Base-by-base conservation (phyloP, 1,140 invertebrate species). In the Drosophila navojoa region DNA sequence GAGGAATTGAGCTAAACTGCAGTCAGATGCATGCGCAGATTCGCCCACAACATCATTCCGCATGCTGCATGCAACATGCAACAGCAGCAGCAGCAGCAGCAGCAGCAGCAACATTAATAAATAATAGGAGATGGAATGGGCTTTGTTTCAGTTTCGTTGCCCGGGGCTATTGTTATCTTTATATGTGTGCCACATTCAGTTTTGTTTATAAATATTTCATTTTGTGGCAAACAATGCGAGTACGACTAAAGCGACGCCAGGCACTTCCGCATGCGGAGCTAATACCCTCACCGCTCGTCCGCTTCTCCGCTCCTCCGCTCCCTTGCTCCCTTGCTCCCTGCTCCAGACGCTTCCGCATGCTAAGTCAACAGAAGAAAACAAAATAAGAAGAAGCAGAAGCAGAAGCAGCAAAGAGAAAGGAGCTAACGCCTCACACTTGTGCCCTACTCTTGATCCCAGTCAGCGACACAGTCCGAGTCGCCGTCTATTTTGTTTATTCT, bases 121-220 rank as follows among this genome's bases (percentile, higher is more conserved):
- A 6, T 19, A 42, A 25, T 27, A 15, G 11, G 22, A 11, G 19
- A 32, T 58, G 38, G 38, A 13, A 15, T 27, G 49, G 38, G 45
- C 57, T 71, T 79, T 78, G 70, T 74, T 82, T 62, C 40, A 44
- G 54, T 62, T 61, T 52, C 22, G 45, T 66, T 63, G 50, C 42
- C 25, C 22, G 58, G 29, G 50, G 40, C 57, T 29, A 38, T 66
- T 68, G 52, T 60, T 84, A 71, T 72, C 66, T 76, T 77, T 57
- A 62, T 72, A 76, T 89, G 63, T 87, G 61, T 79, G 84, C 79
- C 79, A 89, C 84, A 87, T 82, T 79, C 84, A 68, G 77, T 79
- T 77, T 59, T 68, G 71, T 75, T 75, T 75, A 75, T 75, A 75
- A 75, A 75, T 73, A 73, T 73, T 73, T 69, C 66, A 69, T 73